Evolutionary conservation across 1,140 invertebrate species (phyloP).

Genomic region (Atta texana): DNA sequence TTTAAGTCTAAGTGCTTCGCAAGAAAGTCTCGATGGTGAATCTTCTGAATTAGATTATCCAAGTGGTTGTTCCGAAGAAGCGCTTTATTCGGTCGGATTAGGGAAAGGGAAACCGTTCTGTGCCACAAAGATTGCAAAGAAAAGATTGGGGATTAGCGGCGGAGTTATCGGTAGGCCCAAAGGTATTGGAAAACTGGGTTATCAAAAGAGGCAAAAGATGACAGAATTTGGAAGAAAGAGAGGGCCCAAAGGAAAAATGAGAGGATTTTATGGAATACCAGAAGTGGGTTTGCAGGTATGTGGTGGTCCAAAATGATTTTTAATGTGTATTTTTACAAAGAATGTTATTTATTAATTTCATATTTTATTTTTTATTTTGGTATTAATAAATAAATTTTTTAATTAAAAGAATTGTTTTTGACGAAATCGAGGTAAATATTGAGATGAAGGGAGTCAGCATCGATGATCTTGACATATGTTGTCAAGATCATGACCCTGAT

Average conservation of each 20-base stretch:
- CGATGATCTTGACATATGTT: too few species aligned
- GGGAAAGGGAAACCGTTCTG: slow-evolving; percentile 93
- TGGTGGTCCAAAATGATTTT: background rate
- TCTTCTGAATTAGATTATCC: slow-evolving; percentile 89
- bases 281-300: slow-evolving; percentile 90
- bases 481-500: too few species aligned
- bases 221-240: slow-evolving; percentile 93
- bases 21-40: slow-evolving; percentile 90
- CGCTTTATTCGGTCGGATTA: slow-evolving; percentile 88
- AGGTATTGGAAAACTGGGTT: slow-evolving; percentile 89
- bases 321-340: background rate
- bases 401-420: too few species aligned
- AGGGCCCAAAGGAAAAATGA: slow-evolving; percentile 94
- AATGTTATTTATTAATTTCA: background rate
- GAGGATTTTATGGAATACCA: slow-evolving; percentile 93
- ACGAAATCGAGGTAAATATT: too few species aligned
- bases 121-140: slow-evolving; percentile 92
- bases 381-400: background rate
- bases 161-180: slow-evolving; percentile 89
- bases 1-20: slow-evolving; percentile 89
- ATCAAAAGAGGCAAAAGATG: slow-evolving; percentile 90
- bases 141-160: slow-evolving; percentile 89
- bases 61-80: slow-evolving; percentile 83
- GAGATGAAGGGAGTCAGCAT: too few species aligned
- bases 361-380: background rate